Evolutionary conservation across 1,140 invertebrate species (phyloP).

Genomic region (Diprion similis): DNA sequence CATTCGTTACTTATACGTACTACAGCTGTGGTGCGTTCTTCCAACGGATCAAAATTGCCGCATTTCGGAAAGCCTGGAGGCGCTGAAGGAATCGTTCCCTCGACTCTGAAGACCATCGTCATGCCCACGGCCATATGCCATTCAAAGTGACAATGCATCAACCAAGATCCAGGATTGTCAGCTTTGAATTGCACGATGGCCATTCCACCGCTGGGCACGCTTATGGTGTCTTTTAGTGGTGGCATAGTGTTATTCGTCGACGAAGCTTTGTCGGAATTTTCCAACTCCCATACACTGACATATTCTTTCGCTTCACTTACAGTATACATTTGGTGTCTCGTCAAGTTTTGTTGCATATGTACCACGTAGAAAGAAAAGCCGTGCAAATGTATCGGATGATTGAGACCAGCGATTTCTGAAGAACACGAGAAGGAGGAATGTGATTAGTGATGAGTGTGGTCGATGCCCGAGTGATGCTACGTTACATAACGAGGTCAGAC

Average conservation of each 20-base stretch:
- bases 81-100: conserved; percentile 35
- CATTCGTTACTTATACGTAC: too few species aligned
- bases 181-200: conserved; percentile 61
- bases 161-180: conserved; percentile 62
- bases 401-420: conserved; percentile 81
- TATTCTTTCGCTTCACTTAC: not conserved
- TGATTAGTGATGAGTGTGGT: too few species aligned
- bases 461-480: too few species aligned
- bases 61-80: conserved; percentile 63
- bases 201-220: conserved; percentile 65
- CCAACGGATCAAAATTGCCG: conserved; percentile 46
- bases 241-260: conserved; percentile 28
- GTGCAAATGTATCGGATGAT: conserved; percentile 92
- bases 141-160: conserved; percentile 58
- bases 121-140: conserved; percentile 61
- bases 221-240: conserved; percentile 64
- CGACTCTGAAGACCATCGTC: conserved; percentile 62
- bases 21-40: too few species aligned
- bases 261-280: too few species aligned
- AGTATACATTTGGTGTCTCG: not conserved
- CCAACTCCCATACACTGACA: not conserved
- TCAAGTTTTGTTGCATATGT: conserved; percentile 76
- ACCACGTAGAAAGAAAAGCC: conserved; percentile 88
- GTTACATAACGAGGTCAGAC: too few species aligned
- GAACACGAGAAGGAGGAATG: conserved; percentile 16